Conservation (phyloP, 2,797 vertebrate genomes). For the Hipposideros larvatus region DNA sequence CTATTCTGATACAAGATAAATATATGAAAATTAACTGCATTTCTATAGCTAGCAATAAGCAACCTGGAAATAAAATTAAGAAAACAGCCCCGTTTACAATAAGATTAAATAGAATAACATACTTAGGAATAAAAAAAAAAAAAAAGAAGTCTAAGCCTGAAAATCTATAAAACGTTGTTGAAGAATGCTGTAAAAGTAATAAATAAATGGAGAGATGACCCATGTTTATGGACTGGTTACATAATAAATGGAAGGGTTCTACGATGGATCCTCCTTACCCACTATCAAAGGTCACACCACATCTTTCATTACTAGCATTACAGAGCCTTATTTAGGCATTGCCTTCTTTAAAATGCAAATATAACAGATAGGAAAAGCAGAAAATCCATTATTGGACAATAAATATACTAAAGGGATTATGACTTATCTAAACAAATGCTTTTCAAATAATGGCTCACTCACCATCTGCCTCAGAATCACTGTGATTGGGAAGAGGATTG, state of each 20-base stretch:
- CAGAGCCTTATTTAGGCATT: neutral
- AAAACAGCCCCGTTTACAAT: neutral
- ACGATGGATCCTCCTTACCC: neutral
- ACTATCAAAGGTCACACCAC: neutral
- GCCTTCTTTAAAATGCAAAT: neutral
- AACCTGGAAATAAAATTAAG: neutral
- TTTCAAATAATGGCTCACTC: neutral
- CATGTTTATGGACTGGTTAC: neutral
- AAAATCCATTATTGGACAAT: neutral
- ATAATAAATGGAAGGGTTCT: neutral
- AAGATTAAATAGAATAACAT: neutral
- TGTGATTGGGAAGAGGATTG: neutral
- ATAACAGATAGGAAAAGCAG: neutral
- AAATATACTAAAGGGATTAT: neutral
- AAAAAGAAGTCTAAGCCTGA: neutral
- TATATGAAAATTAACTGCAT: neutral
- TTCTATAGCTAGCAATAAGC: neutral
- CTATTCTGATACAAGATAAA: neutral
- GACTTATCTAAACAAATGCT: neutral
- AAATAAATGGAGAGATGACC: neutral
- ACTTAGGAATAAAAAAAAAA: neutral
- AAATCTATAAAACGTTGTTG: neutral
- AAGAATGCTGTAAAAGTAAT: neutral
- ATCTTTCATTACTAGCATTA: neutral
- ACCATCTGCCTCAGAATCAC: neutral